Base-by-base conservation (phyloP, 35 echinoderm and acorn worm genomes). In the Amphiura filiformis region DNA sequence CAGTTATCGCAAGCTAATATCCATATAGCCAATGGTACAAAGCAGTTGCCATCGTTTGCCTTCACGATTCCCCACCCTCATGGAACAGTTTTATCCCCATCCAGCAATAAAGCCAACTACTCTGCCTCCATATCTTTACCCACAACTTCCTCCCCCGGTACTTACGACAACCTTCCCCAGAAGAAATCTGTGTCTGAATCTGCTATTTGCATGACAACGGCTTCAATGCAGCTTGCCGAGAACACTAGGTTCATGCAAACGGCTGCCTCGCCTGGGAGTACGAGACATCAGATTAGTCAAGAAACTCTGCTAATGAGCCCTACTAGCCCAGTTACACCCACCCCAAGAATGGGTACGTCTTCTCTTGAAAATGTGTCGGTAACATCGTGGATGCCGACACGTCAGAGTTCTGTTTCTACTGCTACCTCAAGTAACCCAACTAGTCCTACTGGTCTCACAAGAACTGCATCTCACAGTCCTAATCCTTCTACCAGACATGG, bases 31-130 rank as follows among this genome's bases (percentile, higher is more conserved):
- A 79, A 90, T 41, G 90, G 83, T 13, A 75, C 35, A 31, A 26
- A 37, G 23, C 75, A 80, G 22, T 39, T 89, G 37, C 86, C 86
- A 32, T 77, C 84, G 20, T 88, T 96, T 42, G 41, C 90, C 52
- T 61, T 96, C 34, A 96, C 78, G 36, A 85, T 96, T 52, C 90
- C 91, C 20, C 92, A 96, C 31, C 90, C 94, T 32, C 49, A 22
- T 61, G 64, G 28, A 12, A 36, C 23, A 31, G 52, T 23, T 23
- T 26, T 56, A 65, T 61, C 31, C 31, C 40, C 81, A 13, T 0
- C 14, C 17, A 83, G 40, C 81, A 65, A 70, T 65, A 64, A 36
- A 32, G 34, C 81, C 4, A 83, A 31, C 38, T 85, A 56, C 56
- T 85, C 83, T 28, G 49, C 83, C 44, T 85, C 83, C 12, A 85